These are phyloP conservation scores for Drosophila neonasuta DNA, from an alignment of 2,888 invertebrate genomes.

Conservation along the genomic window DNA sequence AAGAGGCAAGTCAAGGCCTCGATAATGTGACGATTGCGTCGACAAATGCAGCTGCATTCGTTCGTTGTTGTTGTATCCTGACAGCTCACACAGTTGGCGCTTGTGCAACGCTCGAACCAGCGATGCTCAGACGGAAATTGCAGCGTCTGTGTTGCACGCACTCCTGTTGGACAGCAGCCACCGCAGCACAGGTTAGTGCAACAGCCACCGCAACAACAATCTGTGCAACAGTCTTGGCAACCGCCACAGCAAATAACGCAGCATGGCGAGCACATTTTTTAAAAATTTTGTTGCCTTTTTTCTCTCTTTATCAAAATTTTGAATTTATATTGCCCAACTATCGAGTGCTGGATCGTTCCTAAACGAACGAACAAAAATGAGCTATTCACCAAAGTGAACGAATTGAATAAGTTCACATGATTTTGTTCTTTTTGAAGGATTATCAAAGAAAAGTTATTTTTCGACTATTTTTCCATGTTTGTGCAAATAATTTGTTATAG, in stretches of 20 bases:
- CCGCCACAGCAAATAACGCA: conserved; percentile 2
- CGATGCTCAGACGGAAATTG: conserved; percentile 9
- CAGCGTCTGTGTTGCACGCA: neutral
- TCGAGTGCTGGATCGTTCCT: too few relatives aligned
- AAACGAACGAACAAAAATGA: too few relatives aligned
- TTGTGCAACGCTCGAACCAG: conserved; percentile 45
- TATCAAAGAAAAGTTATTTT: too few relatives aligned
- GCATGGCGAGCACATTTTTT: conserved; percentile 35
- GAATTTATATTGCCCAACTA: neutral
- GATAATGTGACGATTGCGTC: conserved; percentile 49
- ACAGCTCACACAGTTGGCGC: neutral
- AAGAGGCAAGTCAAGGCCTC: conserved; percentile 61
- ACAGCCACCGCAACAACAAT: neutral
- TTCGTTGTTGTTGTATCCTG: neutral
- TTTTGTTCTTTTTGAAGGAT: too few relatives aligned
- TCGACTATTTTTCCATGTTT: too few relatives aligned
- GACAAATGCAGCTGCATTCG: conserved; percentile 23
- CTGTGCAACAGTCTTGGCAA: neutral
- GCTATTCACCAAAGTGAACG: too few relatives aligned
- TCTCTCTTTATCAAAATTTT: neutral
- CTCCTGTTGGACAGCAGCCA: neutral
- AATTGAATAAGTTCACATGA: too few relatives aligned
- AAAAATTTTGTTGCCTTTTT: conserved; percentile 41
- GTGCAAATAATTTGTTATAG: too few relatives aligned
- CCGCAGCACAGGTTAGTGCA: too few relatives aligned